Base-by-base conservation (phyloP, 2,113 vertebrate genomes). In the Nesospiza acunhae region DNA sequence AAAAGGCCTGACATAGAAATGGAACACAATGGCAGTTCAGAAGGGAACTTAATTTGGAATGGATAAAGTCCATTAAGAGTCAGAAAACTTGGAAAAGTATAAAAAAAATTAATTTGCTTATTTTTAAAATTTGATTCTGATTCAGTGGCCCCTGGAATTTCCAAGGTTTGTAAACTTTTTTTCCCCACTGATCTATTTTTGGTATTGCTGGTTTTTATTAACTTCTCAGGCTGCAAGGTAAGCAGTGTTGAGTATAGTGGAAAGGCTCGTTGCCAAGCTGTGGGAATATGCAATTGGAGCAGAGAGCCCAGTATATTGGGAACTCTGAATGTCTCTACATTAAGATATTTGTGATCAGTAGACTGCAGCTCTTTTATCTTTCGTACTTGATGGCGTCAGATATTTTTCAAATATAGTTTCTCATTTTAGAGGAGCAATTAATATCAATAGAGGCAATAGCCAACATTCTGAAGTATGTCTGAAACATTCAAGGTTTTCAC, bases 241-340 rank as follows among this genome's bases (percentile, higher is more conserved):
- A 60, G 35, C 21, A n/a, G 1, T 41, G 23, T 9, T 86, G 24
- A n/a, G 15, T 13, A 4, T 16, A 27, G 47, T 3, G 2, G n/a
- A 72, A 89, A 91, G 69, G 13, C 9, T 46, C 24, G 33, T 68
- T 80, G 15, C 49, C 26, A 44, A 55, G 10, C 3, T 44, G 18
- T 63, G 41, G 21, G 58, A 69, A 60, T 20, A 30, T 55, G 28
- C 26, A 76, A 16, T 21, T 8, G 12, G 28, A 80, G 13, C 39
- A 67, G n/a, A 72, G 21, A 17, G 1, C 15, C 8, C 28, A 56
- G 1, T 4, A 2, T 19, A 2, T 7, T 30, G 21, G 26, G 31
- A 60, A 33, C 16, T 76, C 47, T 68, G 75, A 60, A 41, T 30
- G 13, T 59, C 53, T 89, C 39, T 83, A 7, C 24, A 24, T 55